Conservation (phyloP, 2,797 vertebrate species). For the Amniataba percoides region DNA sequence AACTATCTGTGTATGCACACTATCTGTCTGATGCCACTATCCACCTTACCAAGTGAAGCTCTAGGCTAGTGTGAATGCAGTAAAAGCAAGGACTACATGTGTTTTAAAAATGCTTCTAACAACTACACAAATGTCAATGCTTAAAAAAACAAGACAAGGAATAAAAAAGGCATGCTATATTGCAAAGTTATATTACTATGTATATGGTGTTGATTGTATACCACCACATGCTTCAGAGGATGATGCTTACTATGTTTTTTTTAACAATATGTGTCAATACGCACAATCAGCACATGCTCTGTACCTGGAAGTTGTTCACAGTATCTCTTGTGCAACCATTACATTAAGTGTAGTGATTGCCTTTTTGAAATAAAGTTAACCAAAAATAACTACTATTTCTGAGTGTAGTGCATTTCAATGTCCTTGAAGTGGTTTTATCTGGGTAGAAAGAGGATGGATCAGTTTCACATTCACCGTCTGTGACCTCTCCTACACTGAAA, state of each 20-base stretch:
- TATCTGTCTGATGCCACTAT: constrained; percentile 38
- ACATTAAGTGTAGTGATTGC: constrained; percentile 80
- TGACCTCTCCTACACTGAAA: constrained; percentile 25
- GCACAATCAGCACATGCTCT: constrained; percentile 57
- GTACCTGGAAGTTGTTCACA: constrained; percentile 67
- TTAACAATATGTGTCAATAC: constrained; percentile 51
- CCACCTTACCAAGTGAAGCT: constrained; percentile 43
- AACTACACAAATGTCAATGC: constrained; percentile 50
- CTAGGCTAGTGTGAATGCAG: constrained; percentile 73
- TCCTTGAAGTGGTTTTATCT: constrained; percentile 15
- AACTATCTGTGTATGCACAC: constrained; percentile 48
- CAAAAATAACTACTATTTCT: constrained; percentile 39
- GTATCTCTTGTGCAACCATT: constrained; percentile 71
- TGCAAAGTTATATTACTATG: constrained; percentile 71
- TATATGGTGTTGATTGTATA: constrained; percentile 80
- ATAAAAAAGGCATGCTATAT: constrained; percentile 80
- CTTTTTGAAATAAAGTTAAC: constrained; percentile 80
- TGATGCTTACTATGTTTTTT: constrained; percentile 48
- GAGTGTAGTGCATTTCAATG: constrained; percentile 1
- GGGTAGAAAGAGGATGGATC: constrained; percentile 13
- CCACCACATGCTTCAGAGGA: constrained; percentile 71
- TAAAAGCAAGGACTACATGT: constrained; percentile 58
- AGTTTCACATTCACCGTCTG: constrained; percentile 28
- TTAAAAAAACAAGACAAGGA: constrained; percentile 60
- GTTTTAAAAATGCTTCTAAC: constrained; percentile 58